Evolutionary conservation across 2,888 invertebrate genomes (phyloP).

Genomic region (Bimastos eiseni): DNA sequence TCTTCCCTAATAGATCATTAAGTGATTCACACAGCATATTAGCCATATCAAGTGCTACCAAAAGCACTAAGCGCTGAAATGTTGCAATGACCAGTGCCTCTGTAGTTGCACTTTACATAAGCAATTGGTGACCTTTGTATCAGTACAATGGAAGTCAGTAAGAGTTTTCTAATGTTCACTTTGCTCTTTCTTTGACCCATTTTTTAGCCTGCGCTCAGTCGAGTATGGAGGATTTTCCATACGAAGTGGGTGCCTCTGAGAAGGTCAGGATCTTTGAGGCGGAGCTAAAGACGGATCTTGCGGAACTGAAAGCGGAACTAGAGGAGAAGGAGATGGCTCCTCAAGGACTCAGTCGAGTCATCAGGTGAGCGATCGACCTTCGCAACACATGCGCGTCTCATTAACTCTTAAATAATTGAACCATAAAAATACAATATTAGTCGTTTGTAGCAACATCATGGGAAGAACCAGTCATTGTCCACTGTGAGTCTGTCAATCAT

Average conservation of each 20-base stretch:
- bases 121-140: too few species aligned
- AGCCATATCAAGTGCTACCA: too few species aligned
- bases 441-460: too few species aligned
- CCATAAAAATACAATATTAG: too few species aligned
- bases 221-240: conserved; percentile 40
- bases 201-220: background rate
- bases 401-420: too few species aligned
- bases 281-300: conserved; percentile 54
- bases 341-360: conserved; percentile 42
- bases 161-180: background rate
- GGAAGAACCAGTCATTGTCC: too few species aligned
- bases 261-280: conserved; percentile 55
- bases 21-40: too few species aligned
- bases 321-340: conserved; percentile 59
- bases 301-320: conserved; percentile 57
- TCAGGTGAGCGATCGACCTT: conserved; percentile 34
- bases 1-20: too few species aligned
- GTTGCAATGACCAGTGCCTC: too few species aligned
- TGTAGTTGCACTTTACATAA: background rate
- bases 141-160: background rate
- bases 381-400: too few species aligned
- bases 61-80: too few species aligned
- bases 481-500: too few species aligned
- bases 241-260: conserved; percentile 45
- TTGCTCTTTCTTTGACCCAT: background rate